These are phyloP conservation scores for Tetragonisca angustula DNA, from an alignment of 2,888 invertebrate species.

Conservation along the genomic window DNA sequence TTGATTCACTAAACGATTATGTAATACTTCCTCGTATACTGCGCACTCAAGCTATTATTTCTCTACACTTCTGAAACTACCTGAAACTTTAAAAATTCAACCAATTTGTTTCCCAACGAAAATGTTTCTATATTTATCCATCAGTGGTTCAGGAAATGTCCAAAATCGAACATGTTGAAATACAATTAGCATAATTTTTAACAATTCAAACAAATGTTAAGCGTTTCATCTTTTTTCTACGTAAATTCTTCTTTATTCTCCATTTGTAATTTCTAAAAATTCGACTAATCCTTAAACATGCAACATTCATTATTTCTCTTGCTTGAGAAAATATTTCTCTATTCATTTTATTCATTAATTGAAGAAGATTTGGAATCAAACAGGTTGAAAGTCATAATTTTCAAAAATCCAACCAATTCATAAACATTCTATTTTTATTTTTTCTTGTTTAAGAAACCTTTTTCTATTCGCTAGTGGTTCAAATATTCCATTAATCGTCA, in stretches of 20 bases:
- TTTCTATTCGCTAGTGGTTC: not conserved
- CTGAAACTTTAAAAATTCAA: not conserved
- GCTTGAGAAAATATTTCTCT: not conserved
- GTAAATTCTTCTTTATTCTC: too few species aligned
- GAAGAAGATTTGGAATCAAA: not conserved
- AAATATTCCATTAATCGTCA: not conserved
- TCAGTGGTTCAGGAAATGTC: too few species aligned
- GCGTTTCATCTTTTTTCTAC: too few species aligned
- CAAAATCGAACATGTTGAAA: too few species aligned
- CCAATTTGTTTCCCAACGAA: not conserved
- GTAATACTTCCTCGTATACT: slow-evolving; percentile 15
- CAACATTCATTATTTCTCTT: not conserved
- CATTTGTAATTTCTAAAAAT: not conserved
- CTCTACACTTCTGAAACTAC: not conserved
- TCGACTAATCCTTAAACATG: not conserved
- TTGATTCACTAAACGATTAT: slow-evolving; percentile 4
- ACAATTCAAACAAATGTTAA: too few species aligned
- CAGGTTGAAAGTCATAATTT: not conserved
- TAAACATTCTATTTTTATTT: not conserved
- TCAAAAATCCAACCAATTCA: not conserved
- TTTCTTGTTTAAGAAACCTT: not conserved
- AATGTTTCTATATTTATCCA: too few species aligned
- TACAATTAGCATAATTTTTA: too few species aligned
- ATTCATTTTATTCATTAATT: not conserved
- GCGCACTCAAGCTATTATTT: not conserved